phyloP scores from a whole-genome alignment of 1,140 invertebrate species.

The Leptinotarsa undecemlineata region DNA sequence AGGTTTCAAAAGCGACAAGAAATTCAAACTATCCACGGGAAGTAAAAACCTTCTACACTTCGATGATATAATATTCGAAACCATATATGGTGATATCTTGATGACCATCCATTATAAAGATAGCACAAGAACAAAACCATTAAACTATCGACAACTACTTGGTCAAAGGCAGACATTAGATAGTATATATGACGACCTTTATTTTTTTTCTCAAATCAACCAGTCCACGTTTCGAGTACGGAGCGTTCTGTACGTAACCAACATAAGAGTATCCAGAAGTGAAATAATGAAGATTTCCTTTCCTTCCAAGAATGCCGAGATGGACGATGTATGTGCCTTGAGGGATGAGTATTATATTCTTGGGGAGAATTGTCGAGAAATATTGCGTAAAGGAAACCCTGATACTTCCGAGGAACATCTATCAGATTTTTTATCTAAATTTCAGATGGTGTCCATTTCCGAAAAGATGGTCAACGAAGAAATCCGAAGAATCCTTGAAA shows the following conservation, averaged over 20 bases:
- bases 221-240: background rate
- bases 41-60: background rate
- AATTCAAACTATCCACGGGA: background rate
- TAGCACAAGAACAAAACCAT: background rate
- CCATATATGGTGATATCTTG: background rate
- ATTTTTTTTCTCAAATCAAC: slow-evolving; percentile 2
- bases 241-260: background rate
- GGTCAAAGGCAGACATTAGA: background rate
- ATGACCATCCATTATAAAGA: background rate
- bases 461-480: background rate
- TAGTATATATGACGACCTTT: background rate
- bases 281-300: background rate
- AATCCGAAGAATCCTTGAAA: background rate
- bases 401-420: background rate
- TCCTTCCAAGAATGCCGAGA: background rate
- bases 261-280: background rate
- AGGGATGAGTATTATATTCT: background rate
- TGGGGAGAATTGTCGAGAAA: background rate
- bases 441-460: background rate
- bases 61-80: background rate
- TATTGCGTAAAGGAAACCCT: background rate
- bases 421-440: background rate
- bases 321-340: background rate
- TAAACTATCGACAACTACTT: background rate
- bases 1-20: background rate